phyloP scores from a whole-genome alignment of 2,888 invertebrate genomes.

The Noctua comes region DNA sequence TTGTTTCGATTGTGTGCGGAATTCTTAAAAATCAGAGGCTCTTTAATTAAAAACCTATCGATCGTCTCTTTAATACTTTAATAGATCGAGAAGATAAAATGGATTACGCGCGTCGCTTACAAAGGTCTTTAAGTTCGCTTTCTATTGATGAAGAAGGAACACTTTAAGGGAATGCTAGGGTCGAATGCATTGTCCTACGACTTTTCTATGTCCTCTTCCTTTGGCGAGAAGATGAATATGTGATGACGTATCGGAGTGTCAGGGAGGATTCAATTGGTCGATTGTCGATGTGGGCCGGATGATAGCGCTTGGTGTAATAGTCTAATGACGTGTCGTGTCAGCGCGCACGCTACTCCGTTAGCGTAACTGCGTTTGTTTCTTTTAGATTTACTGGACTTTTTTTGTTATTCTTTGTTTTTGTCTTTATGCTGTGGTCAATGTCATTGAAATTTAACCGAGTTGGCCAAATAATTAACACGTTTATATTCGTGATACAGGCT shows the following conservation, averaged over 20 bases:
- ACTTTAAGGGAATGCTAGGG: not conserved
- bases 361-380: conserved; percentile 32
- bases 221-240: not conserved
- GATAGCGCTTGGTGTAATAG: conserved; percentile 69
- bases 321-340: conserved; percentile 60
- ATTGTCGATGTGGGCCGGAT: conserved; percentile 69
- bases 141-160: conserved; percentile 13
- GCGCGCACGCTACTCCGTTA: conserved; percentile 53
- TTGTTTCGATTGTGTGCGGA: conserved; percentile 3
- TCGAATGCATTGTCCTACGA: not conserved
- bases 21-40: conserved; percentile 1
- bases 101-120: conserved; percentile 6
- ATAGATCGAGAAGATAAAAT: conserved; percentile 10
- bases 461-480: not conserved
- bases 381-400: conserved; percentile 5
- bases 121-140: conserved; percentile 17
- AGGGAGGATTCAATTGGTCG: conserved; percentile 67
- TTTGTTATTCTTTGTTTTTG: not conserved
- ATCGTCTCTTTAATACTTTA: not conserved
- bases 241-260: conserved; percentile 37
- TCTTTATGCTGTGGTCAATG: not conserved
- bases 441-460: conserved; percentile 5
- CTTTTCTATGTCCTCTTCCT: not conserved
- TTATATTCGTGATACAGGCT: conserved; percentile 3
- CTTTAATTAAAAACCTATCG: conserved; percentile 18